Conservation (phyloP, 2,797 vertebrate species). For the Melanitta fusca region DNA sequence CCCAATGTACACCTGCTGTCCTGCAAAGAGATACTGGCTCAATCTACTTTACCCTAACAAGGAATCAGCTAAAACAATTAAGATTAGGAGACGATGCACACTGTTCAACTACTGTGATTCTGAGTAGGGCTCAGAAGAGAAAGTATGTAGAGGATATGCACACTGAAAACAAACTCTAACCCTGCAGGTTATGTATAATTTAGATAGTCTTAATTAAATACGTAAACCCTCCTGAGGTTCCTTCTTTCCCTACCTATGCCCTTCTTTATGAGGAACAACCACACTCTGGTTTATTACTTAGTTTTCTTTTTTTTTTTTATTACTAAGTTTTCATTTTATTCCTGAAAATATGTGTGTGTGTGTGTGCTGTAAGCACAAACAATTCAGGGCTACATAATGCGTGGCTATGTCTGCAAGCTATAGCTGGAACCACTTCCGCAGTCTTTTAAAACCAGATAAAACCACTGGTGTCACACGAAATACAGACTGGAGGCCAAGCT, state of each 20-base stretch:
- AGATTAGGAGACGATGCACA: background rate
- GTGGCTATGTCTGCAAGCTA: background rate
- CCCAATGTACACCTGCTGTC: background rate
- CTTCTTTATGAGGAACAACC: background rate
- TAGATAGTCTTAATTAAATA: background rate
- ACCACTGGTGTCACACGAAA: background rate
- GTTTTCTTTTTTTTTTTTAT: background rate
- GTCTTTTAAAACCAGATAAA: background rate
- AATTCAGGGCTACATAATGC: background rate
- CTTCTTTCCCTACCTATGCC: background rate
- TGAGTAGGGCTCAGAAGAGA: background rate
- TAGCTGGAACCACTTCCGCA: background rate
- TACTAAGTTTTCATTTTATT: background rate
- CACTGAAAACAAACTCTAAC: background rate
- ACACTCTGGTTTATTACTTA: background rate
- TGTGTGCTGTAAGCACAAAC: background rate
- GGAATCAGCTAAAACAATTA: background rate
- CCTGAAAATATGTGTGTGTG: background rate
- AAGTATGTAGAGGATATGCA: background rate
- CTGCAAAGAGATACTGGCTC: background rate
- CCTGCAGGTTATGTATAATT: background rate
- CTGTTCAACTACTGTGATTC: background rate
- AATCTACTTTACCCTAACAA: background rate
- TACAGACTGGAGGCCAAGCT: background rate
- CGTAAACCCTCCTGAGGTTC: fast-evolving